Percentiles rank a stretch among this genome's conserved stretches.
Evolutionary conservation across 2,113 vertebrate species (phyloP).

Genomic region (Willisornis vidua): DNA sequence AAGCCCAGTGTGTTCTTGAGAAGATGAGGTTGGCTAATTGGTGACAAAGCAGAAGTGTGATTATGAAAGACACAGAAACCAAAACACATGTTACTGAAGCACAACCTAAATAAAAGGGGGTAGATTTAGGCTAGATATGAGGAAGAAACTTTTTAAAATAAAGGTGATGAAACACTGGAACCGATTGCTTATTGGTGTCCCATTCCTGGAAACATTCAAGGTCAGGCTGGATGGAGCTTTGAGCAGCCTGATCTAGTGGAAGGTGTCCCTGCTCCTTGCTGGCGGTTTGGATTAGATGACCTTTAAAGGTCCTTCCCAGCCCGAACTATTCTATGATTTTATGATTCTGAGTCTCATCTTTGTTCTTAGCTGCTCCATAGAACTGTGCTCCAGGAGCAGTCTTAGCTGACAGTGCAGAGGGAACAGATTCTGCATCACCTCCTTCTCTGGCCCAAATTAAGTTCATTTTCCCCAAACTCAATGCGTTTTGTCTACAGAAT

Average conservation of each 20-base stretch:
- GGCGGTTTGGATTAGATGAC: neutral
- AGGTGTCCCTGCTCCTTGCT: neutral
- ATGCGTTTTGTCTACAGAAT: neutral
- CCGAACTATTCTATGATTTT: neutral
- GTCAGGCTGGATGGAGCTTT: neutral
- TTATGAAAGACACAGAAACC: neutral
- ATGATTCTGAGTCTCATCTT: neutral
- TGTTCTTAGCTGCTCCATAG: neutral
- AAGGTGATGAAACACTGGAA: neutral
- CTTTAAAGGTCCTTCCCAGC: neutral
- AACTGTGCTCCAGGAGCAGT: neutral
- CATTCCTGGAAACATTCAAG: neutral
- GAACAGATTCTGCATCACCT: neutral
- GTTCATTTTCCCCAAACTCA: neutral
- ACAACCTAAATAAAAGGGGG: neutral
- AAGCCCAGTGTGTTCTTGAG: neutral
- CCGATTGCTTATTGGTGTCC: neutral
- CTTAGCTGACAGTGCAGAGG: neutral
- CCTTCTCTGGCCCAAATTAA: neutral
- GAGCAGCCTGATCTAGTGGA: neutral
- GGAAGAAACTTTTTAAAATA: neutral
- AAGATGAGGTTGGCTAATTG: neutral
- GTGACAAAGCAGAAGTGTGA: neutral
- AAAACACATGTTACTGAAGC: neutral
- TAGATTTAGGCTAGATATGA: neutral